phyloP scores from a whole-genome alignment of 2,888 invertebrate genomes.

The Xestia ashworthii region DNA sequence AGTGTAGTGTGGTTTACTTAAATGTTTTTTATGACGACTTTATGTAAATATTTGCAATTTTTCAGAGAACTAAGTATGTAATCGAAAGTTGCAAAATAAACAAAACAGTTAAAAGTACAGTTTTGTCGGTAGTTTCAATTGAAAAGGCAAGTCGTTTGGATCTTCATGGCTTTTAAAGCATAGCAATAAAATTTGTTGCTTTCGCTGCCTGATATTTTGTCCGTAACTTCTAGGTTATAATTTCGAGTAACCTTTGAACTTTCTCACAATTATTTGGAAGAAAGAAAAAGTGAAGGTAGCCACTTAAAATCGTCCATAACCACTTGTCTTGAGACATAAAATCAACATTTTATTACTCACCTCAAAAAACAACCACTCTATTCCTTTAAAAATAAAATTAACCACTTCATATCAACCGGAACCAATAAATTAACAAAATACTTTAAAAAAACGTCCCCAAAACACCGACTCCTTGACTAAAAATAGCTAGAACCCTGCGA shows the following conservation, averaged over 20 bases:
- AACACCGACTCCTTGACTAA: slow-evolving; percentile 55
- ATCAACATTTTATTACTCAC: neutral
- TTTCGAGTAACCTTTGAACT: slow-evolving; percentile 41
- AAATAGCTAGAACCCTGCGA: slow-evolving; percentile 42
- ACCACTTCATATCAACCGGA: slow-evolving; percentile 29
- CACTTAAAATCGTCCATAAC: neutral
- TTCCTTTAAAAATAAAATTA: slow-evolving; percentile 46
- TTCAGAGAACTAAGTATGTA: slow-evolving; percentile 4
- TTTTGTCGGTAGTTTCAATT: slow-evolving; percentile 22
- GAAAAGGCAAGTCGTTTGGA: slow-evolving; percentile 36
- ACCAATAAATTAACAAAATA: slow-evolving; percentile 52
- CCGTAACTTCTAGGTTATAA: slow-evolving; percentile 20
- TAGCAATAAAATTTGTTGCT: slow-evolving; percentile 30
- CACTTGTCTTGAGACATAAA: neutral
- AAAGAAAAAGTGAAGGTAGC: slow-evolving; percentile 32
- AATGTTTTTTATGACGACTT: slow-evolving; percentile 17
- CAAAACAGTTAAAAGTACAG: slow-evolving; percentile 39
- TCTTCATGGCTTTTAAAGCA: slow-evolving; percentile 25
- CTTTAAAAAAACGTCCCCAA: slow-evolving; percentile 50
- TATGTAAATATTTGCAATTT: slow-evolving; percentile 34
- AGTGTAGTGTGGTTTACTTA: slow-evolving; percentile 36
- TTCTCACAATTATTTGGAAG: slow-evolving; percentile 30
- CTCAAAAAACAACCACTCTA: slow-evolving; percentile 13
- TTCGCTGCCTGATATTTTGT: slow-evolving; percentile 28
- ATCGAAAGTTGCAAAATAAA: slow-evolving; percentile 32